Percentiles rank a stretch among this genome's conserved stretches.
Conservation (phyloP, 2,888 invertebrate species). For the Dicycla oo region DNA sequence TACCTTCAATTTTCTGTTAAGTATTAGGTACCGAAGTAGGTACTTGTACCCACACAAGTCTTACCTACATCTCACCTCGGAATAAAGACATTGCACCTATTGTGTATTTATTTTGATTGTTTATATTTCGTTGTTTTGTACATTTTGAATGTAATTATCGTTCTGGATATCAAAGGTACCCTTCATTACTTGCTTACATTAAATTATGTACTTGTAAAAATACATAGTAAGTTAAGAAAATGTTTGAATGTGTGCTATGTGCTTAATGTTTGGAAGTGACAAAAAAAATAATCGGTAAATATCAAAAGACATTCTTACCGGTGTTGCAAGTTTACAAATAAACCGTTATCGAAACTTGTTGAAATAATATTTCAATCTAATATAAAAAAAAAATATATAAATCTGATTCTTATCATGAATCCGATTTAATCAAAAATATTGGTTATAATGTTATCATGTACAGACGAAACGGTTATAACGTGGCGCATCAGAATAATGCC, state of each 20-base stretch:
- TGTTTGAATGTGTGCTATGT: neutral
- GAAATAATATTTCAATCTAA: no score
- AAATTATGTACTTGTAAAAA: neutral
- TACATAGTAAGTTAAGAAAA: neutral
- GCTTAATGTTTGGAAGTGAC: neutral
- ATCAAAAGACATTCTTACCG: neutral
- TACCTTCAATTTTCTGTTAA: neutral
- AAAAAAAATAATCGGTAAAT: neutral
- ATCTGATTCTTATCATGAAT: no score
- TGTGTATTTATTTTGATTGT: conserved; percentile 20
- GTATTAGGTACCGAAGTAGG: neutral
- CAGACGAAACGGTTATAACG: neutral
- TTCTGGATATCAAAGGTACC: conserved; percentile 28
- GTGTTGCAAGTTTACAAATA: conserved; percentile 22
- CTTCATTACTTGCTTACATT: conserved; percentile 1
- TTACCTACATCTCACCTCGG: conserved; percentile 36
- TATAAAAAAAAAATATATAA: no score
- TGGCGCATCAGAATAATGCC: neutral
- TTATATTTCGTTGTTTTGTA: conserved; percentile 28
- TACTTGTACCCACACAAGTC: neutral
- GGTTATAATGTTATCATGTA: no score
- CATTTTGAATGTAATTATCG: conserved; percentile 42
- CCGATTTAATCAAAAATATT: no score
- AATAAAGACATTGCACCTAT: conserved; percentile 41
- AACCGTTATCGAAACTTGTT: neutral